Evolutionary conservation across 2,797 vertebrate species (phyloP), one percentile per base, ranked within the genome.

Genomic region (Schizothorax lantsangensis): DNA sequence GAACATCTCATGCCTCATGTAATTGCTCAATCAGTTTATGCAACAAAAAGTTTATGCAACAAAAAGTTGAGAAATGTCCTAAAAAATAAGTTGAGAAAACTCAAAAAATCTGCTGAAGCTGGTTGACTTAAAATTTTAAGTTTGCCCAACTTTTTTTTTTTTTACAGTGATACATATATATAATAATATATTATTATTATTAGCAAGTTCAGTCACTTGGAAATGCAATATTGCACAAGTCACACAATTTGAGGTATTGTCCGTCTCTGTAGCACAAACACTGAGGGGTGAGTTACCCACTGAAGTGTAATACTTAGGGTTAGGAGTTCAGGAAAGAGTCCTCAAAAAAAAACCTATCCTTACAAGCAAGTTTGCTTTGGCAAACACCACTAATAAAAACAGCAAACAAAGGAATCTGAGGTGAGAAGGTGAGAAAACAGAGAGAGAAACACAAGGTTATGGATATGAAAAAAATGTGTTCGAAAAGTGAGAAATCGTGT

Each of bases 321-420:
- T 40, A 15, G 17, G 6, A 40, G 69, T 62, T 45, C 26, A 73
- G 19, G 23, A 74, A 74, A 23, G 47, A 19, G 26, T 19, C 45
- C 14, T 47, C 17, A 45, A 45, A 45, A 14, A 33, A 38, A 79
- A 79, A 59, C 1, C 0, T 30, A 57, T 43, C 5, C 33, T 10
- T 68, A 38, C n/a, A 45, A 84, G 14, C 45, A 68, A 78, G 15
- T n/a, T 36, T 64, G 45, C 23, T 54, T 78, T 40, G 15, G 6
- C 64, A 84, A 54, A 66, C n/a, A 21, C 2, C 59, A 66, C 23
- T 40, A 15, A 38, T 30, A 52, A 84, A 52, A 84, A 77, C 23
- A 78, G 73, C 23, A 40, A 49, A 84, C 45, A 84, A 78, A 14
- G 26, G 4, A 78, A 40, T 66, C 38, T 21, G 59, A 78, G 33